These are phyloP conservation scores for Unio pictorum DNA, from an alignment of 2,888 invertebrate genomes.

Conservation along the genomic window DNA sequence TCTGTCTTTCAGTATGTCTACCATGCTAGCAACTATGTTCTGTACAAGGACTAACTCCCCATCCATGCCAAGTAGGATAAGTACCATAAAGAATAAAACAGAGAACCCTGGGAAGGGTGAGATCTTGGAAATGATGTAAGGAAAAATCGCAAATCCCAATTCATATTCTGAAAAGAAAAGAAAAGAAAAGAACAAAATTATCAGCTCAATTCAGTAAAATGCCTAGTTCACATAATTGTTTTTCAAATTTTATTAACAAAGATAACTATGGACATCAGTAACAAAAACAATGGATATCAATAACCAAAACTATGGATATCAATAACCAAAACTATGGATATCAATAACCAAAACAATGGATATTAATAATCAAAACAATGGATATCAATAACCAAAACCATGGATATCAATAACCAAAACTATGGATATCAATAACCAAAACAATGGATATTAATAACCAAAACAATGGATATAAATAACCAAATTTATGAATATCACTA, in stretches of 20 bases:
- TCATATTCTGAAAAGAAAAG: conserved; percentile 47
- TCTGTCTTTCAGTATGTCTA: conserved; percentile 39
- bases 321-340: too few relatives aligned
- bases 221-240: neutral
- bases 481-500: too few relatives aligned
- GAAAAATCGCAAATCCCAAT: conserved; percentile 50
- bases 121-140: conserved; percentile 46
- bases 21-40: conserved; percentile 43
- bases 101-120: conserved; percentile 43
- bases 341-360: too few relatives aligned
- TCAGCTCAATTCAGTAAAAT: neutral
- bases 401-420: too few relatives aligned
- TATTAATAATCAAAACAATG: too few relatives aligned
- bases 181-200: neutral
- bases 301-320: too few relatives aligned
- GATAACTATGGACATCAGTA: too few relatives aligned
- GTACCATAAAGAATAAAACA: conserved; percentile 43
- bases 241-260: neutral
- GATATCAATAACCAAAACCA: too few relatives aligned
- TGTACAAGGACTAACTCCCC: conserved; percentile 6
- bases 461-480: too few relatives aligned
- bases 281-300: too few relatives aligned
- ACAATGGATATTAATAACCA: too few relatives aligned
- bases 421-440: too few relatives aligned
- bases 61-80: conserved; percentile 40